A percentile compares a stretch with the other conserved stretches of the same genome.
phyloP scores from a whole-genome alignment of 2,797 vertebrate species.

The Sebastes nivosus region DNA sequence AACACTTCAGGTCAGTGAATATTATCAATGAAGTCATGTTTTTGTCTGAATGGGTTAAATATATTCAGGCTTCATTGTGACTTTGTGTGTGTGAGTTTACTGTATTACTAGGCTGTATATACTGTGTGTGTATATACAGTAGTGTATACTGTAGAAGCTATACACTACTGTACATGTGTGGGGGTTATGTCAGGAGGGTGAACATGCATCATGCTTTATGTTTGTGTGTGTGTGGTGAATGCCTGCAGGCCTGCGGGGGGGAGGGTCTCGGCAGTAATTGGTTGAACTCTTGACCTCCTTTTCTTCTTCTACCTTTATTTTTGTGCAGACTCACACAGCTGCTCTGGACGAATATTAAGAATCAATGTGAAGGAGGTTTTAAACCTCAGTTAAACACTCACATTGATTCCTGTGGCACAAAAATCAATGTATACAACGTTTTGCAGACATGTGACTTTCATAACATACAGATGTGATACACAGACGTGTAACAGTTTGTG shows the following conservation, averaged over 20 bases:
- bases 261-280: neutral
- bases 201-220: too few species aligned
- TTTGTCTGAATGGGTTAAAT: too few species aligned
- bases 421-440: neutral
- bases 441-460: neutral
- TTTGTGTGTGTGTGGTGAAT: neutral
- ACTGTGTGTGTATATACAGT: too few species aligned
- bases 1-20: neutral
- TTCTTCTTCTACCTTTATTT: neutral
- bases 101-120: too few species aligned
- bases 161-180: too few species aligned
- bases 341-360: neutral
- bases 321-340: neutral
- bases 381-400: neutral
- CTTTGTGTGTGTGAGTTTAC: too few species aligned
- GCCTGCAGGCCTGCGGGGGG: neutral
- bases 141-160: too few species aligned
- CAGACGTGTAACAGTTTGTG: too few species aligned
- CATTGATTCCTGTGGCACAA: neutral
- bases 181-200: too few species aligned
- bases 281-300: conserved; percentile 15
- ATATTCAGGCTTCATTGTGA: too few species aligned
- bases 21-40: too few species aligned
- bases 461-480: neutral
- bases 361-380: neutral